Evolutionary conservation across 2,888 invertebrate genomes (phyloP).

Genomic region (Phasia obesa): DNA sequence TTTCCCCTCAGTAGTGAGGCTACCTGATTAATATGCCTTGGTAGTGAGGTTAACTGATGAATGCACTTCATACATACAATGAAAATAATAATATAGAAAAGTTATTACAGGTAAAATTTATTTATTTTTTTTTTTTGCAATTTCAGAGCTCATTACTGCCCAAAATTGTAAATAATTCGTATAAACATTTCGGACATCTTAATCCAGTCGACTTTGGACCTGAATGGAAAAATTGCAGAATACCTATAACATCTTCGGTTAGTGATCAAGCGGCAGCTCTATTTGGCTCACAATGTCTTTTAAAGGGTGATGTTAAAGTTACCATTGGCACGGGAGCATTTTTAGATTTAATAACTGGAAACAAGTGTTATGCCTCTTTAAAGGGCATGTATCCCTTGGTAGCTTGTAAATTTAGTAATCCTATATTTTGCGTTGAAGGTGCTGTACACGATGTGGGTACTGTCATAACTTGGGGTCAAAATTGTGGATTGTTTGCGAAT

Average conservation of each 20-base stretch:
- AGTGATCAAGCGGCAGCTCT: constrained; percentile 92
- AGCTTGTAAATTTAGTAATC: constrained; percentile 86
- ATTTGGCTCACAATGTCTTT: constrained; percentile 93
- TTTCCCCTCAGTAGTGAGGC: too few species aligned
- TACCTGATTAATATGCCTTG: too few species aligned
- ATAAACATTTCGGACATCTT: constrained; percentile 87
- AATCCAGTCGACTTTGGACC: constrained; percentile 87
- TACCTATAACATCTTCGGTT: constrained; percentile 86
- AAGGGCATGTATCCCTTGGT: constrained; percentile 95
- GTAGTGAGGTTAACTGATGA: too few species aligned
- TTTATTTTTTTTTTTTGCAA: constrained; percentile 1
- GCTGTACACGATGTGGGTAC: constrained; percentile 94
- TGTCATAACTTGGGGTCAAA: constrained; percentile 92
- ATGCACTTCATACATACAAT: too few species aligned
- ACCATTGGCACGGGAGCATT: constrained; percentile 97
- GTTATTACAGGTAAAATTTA: too few species aligned
- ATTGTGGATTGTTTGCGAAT: constrained; percentile 86
- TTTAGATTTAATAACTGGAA: constrained; percentile 91
- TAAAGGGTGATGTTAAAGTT: constrained; percentile 90
- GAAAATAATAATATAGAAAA: too few species aligned
- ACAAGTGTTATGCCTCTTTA: constrained; percentile 89
- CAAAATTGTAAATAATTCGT: constrained; percentile 89
- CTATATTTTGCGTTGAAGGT: constrained; percentile 92
- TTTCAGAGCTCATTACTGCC: constrained; percentile 89
- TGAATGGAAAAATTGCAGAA: constrained; percentile 81